Percentiles rank a stretch among this genome's conserved stretches.
phyloP scores from a whole-genome alignment of 2,888 invertebrate species.

The Zeuzera pyrina region DNA sequence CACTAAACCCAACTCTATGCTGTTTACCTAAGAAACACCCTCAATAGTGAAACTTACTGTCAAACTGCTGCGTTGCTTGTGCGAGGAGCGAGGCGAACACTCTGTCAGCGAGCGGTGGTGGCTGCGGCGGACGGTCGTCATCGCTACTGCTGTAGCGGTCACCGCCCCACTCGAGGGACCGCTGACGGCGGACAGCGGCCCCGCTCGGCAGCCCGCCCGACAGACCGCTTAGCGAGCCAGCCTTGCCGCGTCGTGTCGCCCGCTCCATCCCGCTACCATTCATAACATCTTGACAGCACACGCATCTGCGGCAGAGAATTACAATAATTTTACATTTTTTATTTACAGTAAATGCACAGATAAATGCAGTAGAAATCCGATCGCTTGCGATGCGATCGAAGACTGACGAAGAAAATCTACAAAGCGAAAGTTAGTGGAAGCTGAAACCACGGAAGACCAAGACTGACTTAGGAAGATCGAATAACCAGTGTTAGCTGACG shows the following conservation, averaged over 20 bases:
- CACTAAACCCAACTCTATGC: too few species aligned
- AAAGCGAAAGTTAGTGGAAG: too few species aligned
- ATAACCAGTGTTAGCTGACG: too few species aligned
- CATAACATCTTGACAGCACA: conserved; percentile 48
- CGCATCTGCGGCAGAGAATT: conserved; percentile 34
- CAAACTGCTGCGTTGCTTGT: conserved; percentile 69
- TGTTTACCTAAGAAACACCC: too few species aligned
- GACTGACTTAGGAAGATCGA: too few species aligned
- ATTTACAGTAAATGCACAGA: too few species aligned
- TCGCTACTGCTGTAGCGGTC: conserved; percentile 73
- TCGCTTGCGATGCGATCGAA: too few species aligned
- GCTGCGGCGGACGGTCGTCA: conserved; percentile 64
- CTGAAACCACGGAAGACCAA: too few species aligned
- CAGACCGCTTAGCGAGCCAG: conserved; percentile 59
- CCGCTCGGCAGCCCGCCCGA: conserved; percentile 44
- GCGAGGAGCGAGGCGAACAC: conserved; percentile 69
- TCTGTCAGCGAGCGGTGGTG: conserved; percentile 63
- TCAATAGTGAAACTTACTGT: conserved; percentile 42
- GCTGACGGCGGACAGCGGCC: conserved; percentile 60
- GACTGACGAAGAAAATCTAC: too few species aligned
- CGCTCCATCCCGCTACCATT: conserved; percentile 54
- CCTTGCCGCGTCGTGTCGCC: conserved; percentile 56
- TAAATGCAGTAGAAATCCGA: too few species aligned
- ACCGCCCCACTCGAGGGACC: conserved; percentile 73
- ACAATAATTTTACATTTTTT: not conserved